Base-by-base conservation (phyloP, 2,888 invertebrate species). In the Geophilus truncorum region DNA sequence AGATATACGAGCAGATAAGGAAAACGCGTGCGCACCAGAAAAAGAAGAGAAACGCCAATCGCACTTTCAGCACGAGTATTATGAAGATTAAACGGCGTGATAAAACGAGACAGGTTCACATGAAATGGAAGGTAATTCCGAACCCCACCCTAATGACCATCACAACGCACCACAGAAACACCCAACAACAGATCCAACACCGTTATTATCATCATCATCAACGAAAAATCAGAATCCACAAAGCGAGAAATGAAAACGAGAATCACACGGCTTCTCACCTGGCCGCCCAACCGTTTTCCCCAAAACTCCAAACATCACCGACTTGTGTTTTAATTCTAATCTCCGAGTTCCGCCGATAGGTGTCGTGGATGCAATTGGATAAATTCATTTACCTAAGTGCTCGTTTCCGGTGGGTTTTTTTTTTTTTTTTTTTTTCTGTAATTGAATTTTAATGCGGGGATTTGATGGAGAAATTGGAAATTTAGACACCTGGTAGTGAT, bases 81-180 rank as follows among this genome's bases (percentile, higher is more conserved):
- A 75, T 75, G 76, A 28, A 75, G 76, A 75, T 75, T 75, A 75
- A 75, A 28, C 32, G 30, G 28, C 32, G 76, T 75, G 76, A 75
- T 75, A 75, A 75, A 75, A 75, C 23, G 32, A 75, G 76, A 32
- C 76, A 75, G 51, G 51, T 51, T 32, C 76, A 32, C 30, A 28
- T 75, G 32, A 75, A 32, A 75, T 30, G 76, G n/a, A 77, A 32
- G 77, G 77, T 77, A 77, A 77, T 77, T 77, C 77, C 32, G 77
- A 36, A 36, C 77, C 77, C 77, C 77, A 77, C 77, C 77, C 77
- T 77, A 77, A 77, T 77, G 30, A 77, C 77, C 23, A 36, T 32
- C 77, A 75, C 25, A 75, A 75, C 75, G 75, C 15, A 28, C 28
- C 75, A 28, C 75, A 28, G 32, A 75, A 28, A 32, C 75, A 75